A percentile compares a stretch with the other conserved stretches of the same genome.
Conservation (phyloP, 2,797 vertebrate genomes). For the Fistularia commersonii region DNA sequence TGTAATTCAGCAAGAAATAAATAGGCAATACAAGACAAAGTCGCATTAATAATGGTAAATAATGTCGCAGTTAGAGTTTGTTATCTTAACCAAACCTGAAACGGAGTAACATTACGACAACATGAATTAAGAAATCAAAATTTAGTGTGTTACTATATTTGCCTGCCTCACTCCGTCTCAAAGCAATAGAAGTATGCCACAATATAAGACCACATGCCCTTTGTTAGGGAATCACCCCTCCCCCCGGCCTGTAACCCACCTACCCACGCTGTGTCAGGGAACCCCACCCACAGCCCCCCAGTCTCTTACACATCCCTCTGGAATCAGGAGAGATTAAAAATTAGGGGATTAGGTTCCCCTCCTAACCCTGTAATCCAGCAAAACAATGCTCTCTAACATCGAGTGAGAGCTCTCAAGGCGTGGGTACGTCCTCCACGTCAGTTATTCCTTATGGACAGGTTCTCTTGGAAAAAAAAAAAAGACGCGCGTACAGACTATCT, state of each 20-base stretch:
- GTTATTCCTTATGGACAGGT: slow-evolving; percentile 77
- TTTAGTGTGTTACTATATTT: not conserved
- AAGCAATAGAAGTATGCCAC: slow-evolving; percentile 17
- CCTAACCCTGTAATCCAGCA: slow-evolving; percentile 73
- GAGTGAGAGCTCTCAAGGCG: slow-evolving; percentile 57
- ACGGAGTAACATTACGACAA: no score
- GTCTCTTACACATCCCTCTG: slow-evolving; percentile 60
- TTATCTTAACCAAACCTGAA: no score
- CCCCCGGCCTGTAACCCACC: slow-evolving; percentile 43
- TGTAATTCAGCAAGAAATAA: no score
- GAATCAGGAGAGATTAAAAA: slow-evolving; percentile 78
- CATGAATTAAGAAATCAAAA: no score
- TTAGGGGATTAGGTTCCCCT: slow-evolving; percentile 72
- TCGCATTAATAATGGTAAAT: no score
- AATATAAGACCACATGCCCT: slow-evolving; percentile 50
- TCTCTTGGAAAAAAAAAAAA: slow-evolving; percentile 66
- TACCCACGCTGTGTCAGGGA: slow-evolving; percentile 60
- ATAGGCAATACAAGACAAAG: no score
- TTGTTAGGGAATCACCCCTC: slow-evolving; percentile 54
- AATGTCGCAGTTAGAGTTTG: no score
- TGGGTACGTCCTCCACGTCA: slow-evolving; percentile 66
- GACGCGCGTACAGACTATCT: slow-evolving; percentile 45
- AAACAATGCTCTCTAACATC: slow-evolving; percentile 74
- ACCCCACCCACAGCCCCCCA: slow-evolving; percentile 21
- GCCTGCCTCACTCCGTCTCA: slow-evolving; percentile 11